Evolutionary conservation across 2,888 invertebrate species (phyloP).

Genomic region (Himalopsyche tibetana): DNA sequence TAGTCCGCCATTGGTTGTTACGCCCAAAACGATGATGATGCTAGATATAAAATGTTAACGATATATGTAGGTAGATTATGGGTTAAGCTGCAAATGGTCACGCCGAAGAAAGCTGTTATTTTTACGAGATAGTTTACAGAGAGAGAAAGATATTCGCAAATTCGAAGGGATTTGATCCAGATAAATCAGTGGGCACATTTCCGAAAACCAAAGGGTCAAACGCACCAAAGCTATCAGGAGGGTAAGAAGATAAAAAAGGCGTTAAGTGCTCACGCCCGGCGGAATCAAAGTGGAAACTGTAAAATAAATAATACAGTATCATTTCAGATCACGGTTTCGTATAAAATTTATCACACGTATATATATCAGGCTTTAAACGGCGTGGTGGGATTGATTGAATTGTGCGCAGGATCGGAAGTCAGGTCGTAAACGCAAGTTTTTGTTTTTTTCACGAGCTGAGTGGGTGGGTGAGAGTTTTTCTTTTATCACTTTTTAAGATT

Average conservation of each 20-base stretch:
- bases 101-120: slow-evolving; percentile 10
- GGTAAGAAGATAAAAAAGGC: not conserved
- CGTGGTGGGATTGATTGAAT: slow-evolving; percentile 8
- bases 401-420: not conserved
- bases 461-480: not conserved
- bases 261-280: not conserved
- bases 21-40: too few species aligned
- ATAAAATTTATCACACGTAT: slow-evolving; percentile 8
- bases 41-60: too few species aligned
- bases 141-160: not conserved
- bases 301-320: slow-evolving; percentile 35
- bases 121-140: not conserved
- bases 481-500: slow-evolving; percentile 16
- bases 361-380: slow-evolving; percentile 10
- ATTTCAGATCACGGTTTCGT: slow-evolving; percentile 18
- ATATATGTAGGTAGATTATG: too few species aligned
- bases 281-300: slow-evolving; percentile 24
- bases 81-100: not conserved
- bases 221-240: not conserved
- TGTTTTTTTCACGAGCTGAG: not conserved
- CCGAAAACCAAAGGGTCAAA: slow-evolving; percentile 39
- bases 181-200: slow-evolving; percentile 22
- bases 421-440: slow-evolving; percentile 27
- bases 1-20: too few species aligned
- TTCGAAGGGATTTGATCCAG: not conserved